Percentiles rank a stretch among this genome's conserved stretches.
phyloP scores from a whole-genome alignment of 2,113 vertebrate genomes.

The Myrmecobius fasciatus region DNA sequence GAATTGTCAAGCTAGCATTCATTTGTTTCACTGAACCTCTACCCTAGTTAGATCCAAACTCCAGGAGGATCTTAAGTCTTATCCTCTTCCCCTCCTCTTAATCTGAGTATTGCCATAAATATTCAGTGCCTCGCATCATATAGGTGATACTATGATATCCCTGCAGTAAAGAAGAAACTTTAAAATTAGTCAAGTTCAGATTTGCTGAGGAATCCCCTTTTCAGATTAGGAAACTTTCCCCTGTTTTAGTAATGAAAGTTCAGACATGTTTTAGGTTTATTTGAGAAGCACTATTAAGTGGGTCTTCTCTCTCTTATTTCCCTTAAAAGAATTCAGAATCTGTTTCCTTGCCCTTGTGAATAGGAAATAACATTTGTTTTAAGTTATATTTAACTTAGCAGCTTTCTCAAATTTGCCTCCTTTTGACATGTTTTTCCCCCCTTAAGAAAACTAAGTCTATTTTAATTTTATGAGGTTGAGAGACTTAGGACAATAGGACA shows the following conservation, averaged over 20 bases:
- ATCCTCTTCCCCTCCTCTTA: neutral
- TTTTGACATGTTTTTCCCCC: constrained; percentile 58
- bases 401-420: constrained; percentile 42
- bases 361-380: constrained; percentile 6
- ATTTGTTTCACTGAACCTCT: neutral
- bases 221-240: neutral
- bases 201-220: constrained; percentile 21
- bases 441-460: constrained; percentile 76
- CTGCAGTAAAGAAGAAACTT: neutral
- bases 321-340: constrained; percentile 24
- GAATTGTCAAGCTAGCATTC: neutral
- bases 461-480: constrained; percentile 81
- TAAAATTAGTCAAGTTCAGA: constrained; percentile 55
- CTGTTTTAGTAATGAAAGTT: neutral
- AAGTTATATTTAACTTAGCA: constrained; percentile 23
- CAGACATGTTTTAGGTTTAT: constrained; percentile 27
- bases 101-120: neutral
- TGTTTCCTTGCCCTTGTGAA: neutral
- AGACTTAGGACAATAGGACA: constrained; percentile 82
- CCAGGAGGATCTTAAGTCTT: neutral
- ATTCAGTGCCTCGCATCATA: neutral
- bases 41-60: constrained; percentile 6
- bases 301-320: constrained; percentile 22
- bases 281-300: constrained; percentile 11
- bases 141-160: neutral